A percentile compares a stretch with the other conserved stretches of the same genome.
phyloP scores from a whole-genome alignment of 2,888 invertebrate genomes.

The Pterostichus madidus region DNA sequence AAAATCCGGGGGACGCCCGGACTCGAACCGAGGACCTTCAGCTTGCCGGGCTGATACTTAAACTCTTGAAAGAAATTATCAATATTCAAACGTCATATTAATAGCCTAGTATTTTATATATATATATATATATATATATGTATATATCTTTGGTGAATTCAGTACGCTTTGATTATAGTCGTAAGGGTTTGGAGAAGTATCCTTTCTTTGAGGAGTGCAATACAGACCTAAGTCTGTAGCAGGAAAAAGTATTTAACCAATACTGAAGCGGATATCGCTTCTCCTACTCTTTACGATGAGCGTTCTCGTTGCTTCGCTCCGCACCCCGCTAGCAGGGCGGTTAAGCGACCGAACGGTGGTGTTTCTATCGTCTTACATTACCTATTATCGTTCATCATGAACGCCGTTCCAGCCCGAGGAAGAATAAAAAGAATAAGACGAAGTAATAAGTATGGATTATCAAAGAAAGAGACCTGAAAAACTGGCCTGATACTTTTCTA shows the following conservation, averaged over 20 bases:
- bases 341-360: conserved; percentile 48
- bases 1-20: too few species aligned
- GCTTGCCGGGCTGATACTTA: too few species aligned
- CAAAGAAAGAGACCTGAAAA: conserved; percentile 70
- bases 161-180: too few species aligned
- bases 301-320: neutral
- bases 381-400: conserved; percentile 77
- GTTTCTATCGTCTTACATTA: conserved; percentile 74
- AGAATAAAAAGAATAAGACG: conserved; percentile 75
- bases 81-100: too few species aligned
- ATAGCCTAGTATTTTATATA: too few species aligned
- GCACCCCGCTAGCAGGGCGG: conserved; percentile 19
- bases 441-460: conserved; percentile 77
- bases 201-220: too few species aligned
- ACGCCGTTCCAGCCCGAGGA: conserved; percentile 68
- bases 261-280: conserved; percentile 47
- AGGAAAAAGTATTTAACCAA: conserved; percentile 52
- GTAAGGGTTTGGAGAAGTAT: too few species aligned
- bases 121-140: too few species aligned
- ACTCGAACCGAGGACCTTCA: too few species aligned
- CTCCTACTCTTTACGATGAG: conserved; percentile 36
- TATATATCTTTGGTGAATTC: neutral
- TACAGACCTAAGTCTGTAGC: neutral
- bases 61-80: too few species aligned
- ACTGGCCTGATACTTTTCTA: conserved; percentile 59